Percentiles rank a stretch among this genome's conserved stretches.
Evolutionary conservation across 2,113 vertebrate genomes (phyloP).

Genomic region (Stomatorhinus ivindoensis): DNA sequence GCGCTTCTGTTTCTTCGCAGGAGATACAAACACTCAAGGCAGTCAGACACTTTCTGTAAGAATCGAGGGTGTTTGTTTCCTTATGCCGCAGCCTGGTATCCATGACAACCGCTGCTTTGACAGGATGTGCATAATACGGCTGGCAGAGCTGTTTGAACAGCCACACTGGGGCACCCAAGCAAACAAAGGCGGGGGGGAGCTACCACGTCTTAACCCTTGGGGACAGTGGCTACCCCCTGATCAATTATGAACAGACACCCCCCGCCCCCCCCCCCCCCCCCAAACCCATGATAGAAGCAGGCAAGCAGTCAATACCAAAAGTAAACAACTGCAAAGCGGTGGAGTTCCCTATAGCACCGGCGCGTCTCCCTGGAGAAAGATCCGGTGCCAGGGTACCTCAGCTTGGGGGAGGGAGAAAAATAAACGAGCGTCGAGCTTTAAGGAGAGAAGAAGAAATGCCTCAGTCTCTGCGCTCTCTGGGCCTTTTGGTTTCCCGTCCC

Average conservation of each 20-base stretch:
- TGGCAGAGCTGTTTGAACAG: conserved; percentile 99
- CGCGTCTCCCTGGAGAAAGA: conserved; percentile 72
- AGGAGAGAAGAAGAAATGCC: background rate
- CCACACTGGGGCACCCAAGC: conserved; percentile 98
- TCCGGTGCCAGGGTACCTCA: conserved; percentile 58
- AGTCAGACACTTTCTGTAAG: conserved; percentile 66
- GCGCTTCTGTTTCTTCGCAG: conserved; percentile 19
- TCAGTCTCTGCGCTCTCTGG: background rate
- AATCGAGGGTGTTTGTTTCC: conserved; percentile 73
- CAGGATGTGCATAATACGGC: conserved; percentile 92
- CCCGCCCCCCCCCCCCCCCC: background rate
- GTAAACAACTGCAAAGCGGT: conserved; percentile 93
- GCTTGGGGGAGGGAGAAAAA: conserved; percentile 47
- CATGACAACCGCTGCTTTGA: conserved; percentile 99
- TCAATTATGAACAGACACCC: conserved; percentile 97
- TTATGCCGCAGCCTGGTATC: conserved; percentile 93
- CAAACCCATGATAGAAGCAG: conserved; percentile 46
- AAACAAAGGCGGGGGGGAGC: conserved; percentile 87
- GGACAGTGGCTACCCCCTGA: conserved; percentile 86
- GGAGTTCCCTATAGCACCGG: conserved; percentile 83
- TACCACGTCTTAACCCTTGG: conserved; percentile 89
- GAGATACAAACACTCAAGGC: conserved; percentile 35
- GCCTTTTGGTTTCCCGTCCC: background rate
- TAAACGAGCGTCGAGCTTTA: background rate
- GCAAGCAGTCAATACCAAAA: conserved; percentile 76